Evolutionary conservation across 2,888 invertebrate species (phyloP).

Genomic region (Drosophila longiperda): DNA sequence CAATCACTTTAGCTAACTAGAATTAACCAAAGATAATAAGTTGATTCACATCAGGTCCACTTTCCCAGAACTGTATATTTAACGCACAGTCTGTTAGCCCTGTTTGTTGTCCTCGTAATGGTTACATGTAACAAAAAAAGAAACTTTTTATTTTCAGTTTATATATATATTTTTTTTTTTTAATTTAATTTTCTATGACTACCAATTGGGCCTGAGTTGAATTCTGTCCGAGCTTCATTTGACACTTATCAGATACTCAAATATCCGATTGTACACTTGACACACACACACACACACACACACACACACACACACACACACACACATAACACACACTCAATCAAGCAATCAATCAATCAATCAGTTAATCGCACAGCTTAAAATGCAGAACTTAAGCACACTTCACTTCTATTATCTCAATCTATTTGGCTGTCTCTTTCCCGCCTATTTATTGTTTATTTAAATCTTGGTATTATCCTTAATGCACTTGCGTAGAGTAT

Average conservation of each 20-base stretch:
- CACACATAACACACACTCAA: background rate
- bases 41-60: constrained; percentile 1
- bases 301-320: constrained; percentile 11
- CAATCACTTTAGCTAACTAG: background rate
- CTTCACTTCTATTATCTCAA: constrained; percentile 1
- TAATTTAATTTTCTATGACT: background rate
- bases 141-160: background rate
- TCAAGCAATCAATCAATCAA: background rate
- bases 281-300: too few relatives aligned
- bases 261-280: background rate
- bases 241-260: background rate
- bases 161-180: background rate
- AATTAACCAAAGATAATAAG: constrained; percentile 9
- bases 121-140: background rate
- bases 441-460: background rate
- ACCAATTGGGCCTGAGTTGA: background rate
- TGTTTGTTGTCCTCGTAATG: constrained; percentile 11
- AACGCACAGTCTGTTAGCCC: constrained; percentile 48
- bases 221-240: background rate
- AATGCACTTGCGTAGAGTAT: constrained; percentile 27
- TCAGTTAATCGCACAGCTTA: constrained; percentile 6
- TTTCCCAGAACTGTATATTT: constrained; percentile 11
- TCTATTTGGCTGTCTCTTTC: constrained; percentile 1
- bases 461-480: constrained; percentile 19
- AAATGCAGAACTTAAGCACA: constrained; percentile 11